Conservation (phyloP, 2,113 vertebrate species). For the Tenebrosternarchus preto region DNA sequence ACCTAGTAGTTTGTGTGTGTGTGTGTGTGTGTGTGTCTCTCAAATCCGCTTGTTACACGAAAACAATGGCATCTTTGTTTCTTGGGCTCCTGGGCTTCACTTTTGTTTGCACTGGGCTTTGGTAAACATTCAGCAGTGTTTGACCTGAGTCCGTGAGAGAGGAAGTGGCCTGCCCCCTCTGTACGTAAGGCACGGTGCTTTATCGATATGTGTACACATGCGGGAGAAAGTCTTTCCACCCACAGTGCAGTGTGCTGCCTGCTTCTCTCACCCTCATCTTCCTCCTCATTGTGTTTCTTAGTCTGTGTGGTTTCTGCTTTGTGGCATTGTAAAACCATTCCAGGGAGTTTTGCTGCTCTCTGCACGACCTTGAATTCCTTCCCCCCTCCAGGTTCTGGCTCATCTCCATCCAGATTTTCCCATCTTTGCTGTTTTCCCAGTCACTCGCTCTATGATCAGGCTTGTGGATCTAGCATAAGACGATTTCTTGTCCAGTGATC, state of each 20-base stretch:
- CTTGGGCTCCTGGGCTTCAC: slow-evolving; percentile 48
- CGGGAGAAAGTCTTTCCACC: neutral
- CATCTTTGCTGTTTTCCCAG: slow-evolving; percentile 56
- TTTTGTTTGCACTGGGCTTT: slow-evolving; percentile 57
- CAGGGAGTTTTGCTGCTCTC: no score
- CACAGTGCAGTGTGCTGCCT: neutral
- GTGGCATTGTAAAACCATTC: no score
- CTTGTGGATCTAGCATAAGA: neutral
- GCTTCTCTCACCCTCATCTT: no score
- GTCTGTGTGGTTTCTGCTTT: no score
- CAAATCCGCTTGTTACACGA: slow-evolving; percentile 54
- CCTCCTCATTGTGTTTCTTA: no score
- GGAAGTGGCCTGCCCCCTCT: slow-evolving; percentile 9
- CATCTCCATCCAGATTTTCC: neutral
- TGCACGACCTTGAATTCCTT: no score
- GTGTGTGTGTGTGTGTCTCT: slow-evolving; percentile 49
- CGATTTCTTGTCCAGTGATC: slow-evolving; percentile 5
- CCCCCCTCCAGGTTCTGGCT: no score
- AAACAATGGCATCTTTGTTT: slow-evolving; percentile 69
- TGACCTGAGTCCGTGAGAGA: neutral
- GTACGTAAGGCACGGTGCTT: slow-evolving; percentile 8
- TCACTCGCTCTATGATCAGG: slow-evolving; percentile 23
- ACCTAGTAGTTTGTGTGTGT: no score
- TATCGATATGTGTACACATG: slow-evolving; percentile 10
- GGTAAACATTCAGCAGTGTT: slow-evolving; percentile 53